Evolutionary conservation across 2,797 vertebrate species (phyloP).

Genomic region (Erpetoichthys calabaricus): DNA sequence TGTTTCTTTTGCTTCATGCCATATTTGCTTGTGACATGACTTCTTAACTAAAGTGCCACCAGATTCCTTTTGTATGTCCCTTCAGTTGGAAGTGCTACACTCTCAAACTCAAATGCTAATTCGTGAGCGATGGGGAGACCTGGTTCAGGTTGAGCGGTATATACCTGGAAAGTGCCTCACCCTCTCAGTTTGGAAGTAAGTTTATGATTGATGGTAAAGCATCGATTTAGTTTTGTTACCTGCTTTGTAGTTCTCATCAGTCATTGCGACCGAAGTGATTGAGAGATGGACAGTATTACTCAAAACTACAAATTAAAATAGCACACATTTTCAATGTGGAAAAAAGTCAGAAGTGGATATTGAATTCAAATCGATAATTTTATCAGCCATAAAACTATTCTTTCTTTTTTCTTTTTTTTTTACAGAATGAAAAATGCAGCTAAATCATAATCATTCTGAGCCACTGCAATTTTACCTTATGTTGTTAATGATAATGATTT

Average conservation of each 20-base stretch:
- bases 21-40: too few species aligned
- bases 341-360: too few species aligned
- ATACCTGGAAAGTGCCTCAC: constrained; percentile 87
- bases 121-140: constrained; percentile 93
- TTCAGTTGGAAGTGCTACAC: constrained; percentile 93
- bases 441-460: too few species aligned
- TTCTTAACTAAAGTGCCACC: constrained; percentile 53
- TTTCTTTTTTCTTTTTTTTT: too few species aligned
- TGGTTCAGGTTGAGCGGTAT: constrained; percentile 93
- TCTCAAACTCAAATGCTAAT: constrained; percentile 94
- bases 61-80: constrained; percentile 96
- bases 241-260: not conserved
- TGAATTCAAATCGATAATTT: too few species aligned
- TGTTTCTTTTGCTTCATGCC: too few species aligned
- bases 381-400: too few species aligned
- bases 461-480: too few species aligned
- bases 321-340: too few species aligned
- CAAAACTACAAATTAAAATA: too few species aligned
- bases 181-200: constrained; percentile 96
- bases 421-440: too few species aligned
- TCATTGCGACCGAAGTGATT: not conserved
- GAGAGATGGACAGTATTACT: not conserved
- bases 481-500: too few species aligned
- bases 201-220: constrained; percentile 11
- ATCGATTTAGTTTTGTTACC: not conserved